Conservation (phyloP, 2,797 vertebrate species). For the Tadarida brasiliensis region DNA sequence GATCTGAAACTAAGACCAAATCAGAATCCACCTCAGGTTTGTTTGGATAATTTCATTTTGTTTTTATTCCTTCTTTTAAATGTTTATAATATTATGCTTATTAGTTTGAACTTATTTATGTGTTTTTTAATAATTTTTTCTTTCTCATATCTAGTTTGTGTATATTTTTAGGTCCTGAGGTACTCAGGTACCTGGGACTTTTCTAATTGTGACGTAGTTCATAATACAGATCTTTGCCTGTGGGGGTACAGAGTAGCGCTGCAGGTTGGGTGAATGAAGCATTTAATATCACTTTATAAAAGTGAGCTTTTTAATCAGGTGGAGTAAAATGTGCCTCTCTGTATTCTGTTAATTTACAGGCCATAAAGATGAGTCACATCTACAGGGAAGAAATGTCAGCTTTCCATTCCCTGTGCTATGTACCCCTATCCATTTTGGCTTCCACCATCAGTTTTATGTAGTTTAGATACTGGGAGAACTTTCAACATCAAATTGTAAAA, state of each 20-base stretch:
- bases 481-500: conserved; percentile 36
- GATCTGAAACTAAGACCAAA: conserved; percentile 74
- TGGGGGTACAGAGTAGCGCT: not conserved
- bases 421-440: conserved; percentile 12
- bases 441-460: conserved; percentile 49
- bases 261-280: conserved; percentile 25
- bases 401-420: conserved; percentile 21
- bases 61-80: conserved; percentile 69
- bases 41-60: conserved; percentile 70
- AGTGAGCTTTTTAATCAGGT: conserved; percentile 52
- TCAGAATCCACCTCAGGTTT: conserved; percentile 67
- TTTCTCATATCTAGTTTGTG: conserved; percentile 37
- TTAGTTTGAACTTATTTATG: conserved; percentile 25
- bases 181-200: not conserved
- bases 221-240: conserved; percentile 9
- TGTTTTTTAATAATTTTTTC: conserved; percentile 56
- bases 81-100: conserved; percentile 43
- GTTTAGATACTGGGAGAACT: conserved; percentile 11
- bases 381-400: conserved; percentile 29
- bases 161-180: conserved; percentile 52
- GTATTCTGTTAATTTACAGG: not conserved
- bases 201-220: not conserved
- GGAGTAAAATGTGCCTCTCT: conserved; percentile 44
- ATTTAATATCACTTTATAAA: conserved; percentile 61
- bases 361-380: not conserved